These are phyloP conservation scores for Idris sp. DNA, from an alignment of 1,140 invertebrate species.

Conservation along the genomic window DNA sequence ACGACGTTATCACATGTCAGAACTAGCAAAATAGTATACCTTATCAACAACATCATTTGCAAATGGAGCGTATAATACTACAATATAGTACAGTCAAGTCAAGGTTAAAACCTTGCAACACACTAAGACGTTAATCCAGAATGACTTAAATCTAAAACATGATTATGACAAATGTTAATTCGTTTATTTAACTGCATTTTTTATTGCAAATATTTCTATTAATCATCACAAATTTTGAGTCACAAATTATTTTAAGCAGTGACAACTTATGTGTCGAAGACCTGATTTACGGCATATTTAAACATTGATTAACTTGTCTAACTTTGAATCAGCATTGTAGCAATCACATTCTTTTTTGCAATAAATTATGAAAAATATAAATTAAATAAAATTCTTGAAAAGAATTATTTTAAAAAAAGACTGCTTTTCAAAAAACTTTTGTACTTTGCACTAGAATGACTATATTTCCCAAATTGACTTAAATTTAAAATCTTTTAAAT, in stretches of 20 bases:
- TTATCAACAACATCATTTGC: slow-evolving; percentile 63
- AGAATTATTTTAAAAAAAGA: no score
- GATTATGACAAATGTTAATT: slow-evolving; percentile 50
- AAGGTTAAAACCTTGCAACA: slow-evolving; percentile 64
- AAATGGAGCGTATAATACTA: slow-evolving; percentile 65
- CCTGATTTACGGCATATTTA: slow-evolving; percentile 39
- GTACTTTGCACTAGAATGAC: no score
- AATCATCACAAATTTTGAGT: no score
- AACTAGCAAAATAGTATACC: slow-evolving; percentile 52
- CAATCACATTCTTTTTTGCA: no score
- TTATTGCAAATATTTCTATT: neutral
- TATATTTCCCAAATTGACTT: no score
- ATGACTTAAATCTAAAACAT: slow-evolving; percentile 49
- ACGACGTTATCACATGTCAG: slow-evolving; percentile 34
- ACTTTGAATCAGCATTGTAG: no score
- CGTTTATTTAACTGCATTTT: slow-evolving; percentile 19
- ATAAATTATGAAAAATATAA: no score
- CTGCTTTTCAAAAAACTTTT: no score
- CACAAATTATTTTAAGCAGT: no score
- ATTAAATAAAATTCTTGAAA: no score
- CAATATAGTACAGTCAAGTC: slow-evolving; percentile 54
- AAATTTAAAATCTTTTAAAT: no score
- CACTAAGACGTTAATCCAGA: slow-evolving; percentile 60
- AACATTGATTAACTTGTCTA: no score
- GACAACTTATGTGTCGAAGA: slow-evolving; percentile 41